These are phyloP conservation scores for Synanthedon formicaeformis DNA, from an alignment of 2,888 invertebrate genomes.

Conservation along the genomic window DNA sequence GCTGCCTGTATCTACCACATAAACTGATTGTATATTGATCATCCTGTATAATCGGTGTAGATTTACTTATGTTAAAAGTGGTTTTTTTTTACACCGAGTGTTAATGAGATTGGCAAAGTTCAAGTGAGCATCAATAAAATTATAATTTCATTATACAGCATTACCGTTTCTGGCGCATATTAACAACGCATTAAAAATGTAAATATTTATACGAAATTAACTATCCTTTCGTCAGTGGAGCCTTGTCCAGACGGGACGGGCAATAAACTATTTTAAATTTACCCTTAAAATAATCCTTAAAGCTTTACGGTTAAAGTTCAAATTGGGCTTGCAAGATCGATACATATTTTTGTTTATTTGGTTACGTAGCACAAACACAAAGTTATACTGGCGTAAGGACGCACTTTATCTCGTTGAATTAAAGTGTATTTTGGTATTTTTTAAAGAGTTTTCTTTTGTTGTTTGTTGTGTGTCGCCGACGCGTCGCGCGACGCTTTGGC, in stretches of 20 bases:
- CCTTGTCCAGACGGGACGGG: background rate
- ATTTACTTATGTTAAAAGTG: no score
- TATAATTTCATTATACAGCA: background rate
- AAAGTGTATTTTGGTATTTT: background rate
- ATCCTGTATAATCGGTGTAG: no score
- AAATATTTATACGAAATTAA: background rate
- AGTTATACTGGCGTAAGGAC: background rate
- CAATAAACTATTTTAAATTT: no score
- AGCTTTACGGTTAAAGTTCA: no score
- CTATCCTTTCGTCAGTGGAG: background rate
- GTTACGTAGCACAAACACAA: background rate
- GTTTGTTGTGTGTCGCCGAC: background rate
- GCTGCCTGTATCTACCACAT: no score
- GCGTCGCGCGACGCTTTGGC: slow-evolving; percentile 5
- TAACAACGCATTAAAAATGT: background rate
- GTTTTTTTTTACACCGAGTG: no score
- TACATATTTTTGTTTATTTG: no score
- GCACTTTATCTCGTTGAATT: background rate
- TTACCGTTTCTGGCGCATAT: background rate
- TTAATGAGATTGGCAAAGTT: background rate
- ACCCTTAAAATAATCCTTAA: no score
- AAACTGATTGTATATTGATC: no score
- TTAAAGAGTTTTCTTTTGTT: background rate
- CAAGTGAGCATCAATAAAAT: background rate
- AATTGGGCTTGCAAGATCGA: no score